A percentile compares a stretch with the other conserved stretches of the same genome.
Conservation (phyloP, 2,797 vertebrate genomes). For the Tinamus major region DNA sequence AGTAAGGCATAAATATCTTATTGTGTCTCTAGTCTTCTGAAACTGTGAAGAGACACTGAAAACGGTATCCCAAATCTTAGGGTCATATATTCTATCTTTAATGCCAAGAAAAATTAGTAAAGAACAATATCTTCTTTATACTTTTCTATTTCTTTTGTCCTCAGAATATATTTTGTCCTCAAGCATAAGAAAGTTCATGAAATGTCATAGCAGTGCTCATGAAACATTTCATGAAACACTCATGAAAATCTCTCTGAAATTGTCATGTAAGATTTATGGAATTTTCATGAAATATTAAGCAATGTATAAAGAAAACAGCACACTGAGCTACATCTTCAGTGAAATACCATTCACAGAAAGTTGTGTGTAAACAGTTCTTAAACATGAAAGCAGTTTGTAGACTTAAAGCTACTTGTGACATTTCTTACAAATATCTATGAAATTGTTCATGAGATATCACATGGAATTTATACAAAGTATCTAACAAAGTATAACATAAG, state of each 20-base stretch:
- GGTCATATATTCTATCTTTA: neutral
- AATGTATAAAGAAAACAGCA: neutral
- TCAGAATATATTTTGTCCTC: conserved; percentile 1
- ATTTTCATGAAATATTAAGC: conserved; percentile 25
- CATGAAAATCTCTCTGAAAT: conserved; percentile 21
- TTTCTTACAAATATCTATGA: neutral
- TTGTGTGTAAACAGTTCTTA: neutral
- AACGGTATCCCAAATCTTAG: neutral
- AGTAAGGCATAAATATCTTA: neutral
- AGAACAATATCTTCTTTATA: neutral
- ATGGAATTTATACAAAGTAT: neutral
- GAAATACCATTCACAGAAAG: neutral
- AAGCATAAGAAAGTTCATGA: neutral
- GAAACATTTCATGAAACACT: conserved; percentile 22
- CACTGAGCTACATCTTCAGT: neutral
- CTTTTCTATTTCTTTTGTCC: conserved; percentile 2
- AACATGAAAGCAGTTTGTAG: neutral
- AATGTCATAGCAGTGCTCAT: conserved; percentile 14
- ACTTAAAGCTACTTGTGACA: neutral
- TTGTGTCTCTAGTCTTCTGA: neutral
- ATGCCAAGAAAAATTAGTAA: neutral
- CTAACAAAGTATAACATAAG: neutral
- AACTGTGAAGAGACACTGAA: neutral
- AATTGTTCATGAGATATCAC: neutral
- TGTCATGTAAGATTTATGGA: conserved; percentile 7